Evolutionary conservation across 2,888 invertebrate species (phyloP).

Genomic region (Leucophora obtusa): DNA sequence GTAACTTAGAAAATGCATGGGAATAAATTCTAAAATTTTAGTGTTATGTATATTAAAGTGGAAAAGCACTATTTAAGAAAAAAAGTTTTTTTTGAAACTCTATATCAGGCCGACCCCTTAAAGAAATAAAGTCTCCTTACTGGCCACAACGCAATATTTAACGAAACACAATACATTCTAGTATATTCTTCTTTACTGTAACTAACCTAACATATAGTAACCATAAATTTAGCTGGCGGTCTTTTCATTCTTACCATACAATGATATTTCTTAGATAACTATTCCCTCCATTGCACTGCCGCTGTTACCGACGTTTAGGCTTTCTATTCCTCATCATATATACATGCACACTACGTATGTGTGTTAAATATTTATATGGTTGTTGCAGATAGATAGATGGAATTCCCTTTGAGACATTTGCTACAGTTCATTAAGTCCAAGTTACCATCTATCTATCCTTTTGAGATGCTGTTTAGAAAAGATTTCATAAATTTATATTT

Average conservation of each 20-base stretch:
- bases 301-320: not conserved
- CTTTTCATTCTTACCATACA: conserved; percentile 42
- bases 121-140: not conserved
- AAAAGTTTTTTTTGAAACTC: too few species aligned
- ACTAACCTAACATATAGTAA: conserved; percentile 59
- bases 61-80: too few species aligned
- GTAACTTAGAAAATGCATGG: too few species aligned
- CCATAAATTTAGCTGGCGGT: conserved; percentile 48
- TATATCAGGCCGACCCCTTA: too few species aligned
- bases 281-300: not conserved
- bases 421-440: conserved; percentile 59
- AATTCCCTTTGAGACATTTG: conserved; percentile 63
- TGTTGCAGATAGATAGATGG: conserved; percentile 41
- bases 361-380: not conserved
- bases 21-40: too few species aligned
- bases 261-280: conserved; percentile 5
- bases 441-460: conserved; percentile 46
- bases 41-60: too few species aligned
- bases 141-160: conserved; percentile 1
- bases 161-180: not conserved
- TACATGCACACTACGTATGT: not conserved
- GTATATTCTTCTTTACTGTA: conserved; percentile 22
- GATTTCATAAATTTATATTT: conserved; percentile 52
- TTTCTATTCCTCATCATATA: not conserved
- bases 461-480: conserved; percentile 35